A percentile compares a stretch with the other conserved stretches of the same genome.
phyloP scores from a whole-genome alignment of 2,113 vertebrate species.

The Lanius collurio region DNA sequence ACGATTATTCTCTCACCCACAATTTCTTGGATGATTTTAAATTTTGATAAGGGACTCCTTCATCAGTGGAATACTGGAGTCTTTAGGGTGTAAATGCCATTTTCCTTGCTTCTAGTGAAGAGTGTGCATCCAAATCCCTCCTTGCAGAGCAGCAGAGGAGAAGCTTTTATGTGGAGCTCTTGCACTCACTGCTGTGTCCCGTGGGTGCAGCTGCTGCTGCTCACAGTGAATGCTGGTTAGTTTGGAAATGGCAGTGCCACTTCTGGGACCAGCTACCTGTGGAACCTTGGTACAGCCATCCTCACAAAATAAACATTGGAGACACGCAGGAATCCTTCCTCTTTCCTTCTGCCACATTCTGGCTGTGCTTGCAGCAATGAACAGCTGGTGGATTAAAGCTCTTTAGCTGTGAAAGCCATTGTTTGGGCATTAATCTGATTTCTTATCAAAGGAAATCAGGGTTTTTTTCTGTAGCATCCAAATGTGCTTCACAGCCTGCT shows the following conservation, averaged over 20 bases:
- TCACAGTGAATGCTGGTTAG: neutral
- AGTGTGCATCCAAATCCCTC: neutral
- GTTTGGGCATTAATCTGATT: neutral
- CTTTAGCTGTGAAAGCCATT: neutral
- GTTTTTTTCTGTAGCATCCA: neutral
- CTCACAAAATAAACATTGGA: neutral
- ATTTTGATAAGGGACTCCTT: neutral
- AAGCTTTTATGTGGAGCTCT: neutral
- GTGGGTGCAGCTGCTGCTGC: neutral
- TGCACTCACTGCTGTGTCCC: neutral
- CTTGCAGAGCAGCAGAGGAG: neutral
- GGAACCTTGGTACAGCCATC: neutral
- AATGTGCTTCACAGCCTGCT: neutral
- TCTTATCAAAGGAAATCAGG: accelerated
- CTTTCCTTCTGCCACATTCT: neutral
- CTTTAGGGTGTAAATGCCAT: neutral
- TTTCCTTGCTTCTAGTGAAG: neutral
- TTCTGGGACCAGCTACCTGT: neutral
- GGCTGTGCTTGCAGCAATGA: neutral
- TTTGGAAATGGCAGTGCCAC: neutral
- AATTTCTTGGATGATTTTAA: neutral
- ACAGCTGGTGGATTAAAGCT: neutral
- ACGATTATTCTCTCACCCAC: neutral
- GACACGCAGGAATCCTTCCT: neutral
- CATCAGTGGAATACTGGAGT: neutral